Percentiles rank a stretch among this genome's conserved stretches.
Evolutionary conservation across 2,113 vertebrate genomes (phyloP).

Genomic region (Myrmecobius fasciatus): DNA sequence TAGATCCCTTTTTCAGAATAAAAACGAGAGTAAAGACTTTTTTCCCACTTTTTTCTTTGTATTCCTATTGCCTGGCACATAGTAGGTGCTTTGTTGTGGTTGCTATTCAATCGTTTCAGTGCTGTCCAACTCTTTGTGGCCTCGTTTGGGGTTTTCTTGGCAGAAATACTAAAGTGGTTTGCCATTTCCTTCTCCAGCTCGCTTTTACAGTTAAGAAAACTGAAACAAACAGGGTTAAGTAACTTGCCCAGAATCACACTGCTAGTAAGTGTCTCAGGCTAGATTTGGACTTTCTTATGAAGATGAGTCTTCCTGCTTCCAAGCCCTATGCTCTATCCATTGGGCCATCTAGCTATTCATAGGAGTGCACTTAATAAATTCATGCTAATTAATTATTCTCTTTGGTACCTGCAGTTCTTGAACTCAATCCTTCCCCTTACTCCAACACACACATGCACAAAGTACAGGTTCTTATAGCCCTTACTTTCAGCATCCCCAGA

Average conservation of each 20-base stretch:
- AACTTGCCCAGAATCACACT: not conserved
- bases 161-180: not conserved
- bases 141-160: not conserved
- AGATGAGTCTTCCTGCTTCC: not conserved
- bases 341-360: not conserved
- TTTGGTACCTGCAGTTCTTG: not conserved
- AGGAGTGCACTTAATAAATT: too few species aligned
- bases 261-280: not conserved
- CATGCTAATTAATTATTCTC: not conserved
- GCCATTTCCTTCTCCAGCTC: not conserved
- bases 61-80: not conserved
- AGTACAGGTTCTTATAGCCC: too few species aligned
- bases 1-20: not conserved
- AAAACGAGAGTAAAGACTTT: not conserved
- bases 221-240: not conserved
- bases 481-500: not conserved
- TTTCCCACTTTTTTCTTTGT: not conserved
- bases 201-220: not conserved
- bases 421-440: not conserved
- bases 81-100: not conserved
- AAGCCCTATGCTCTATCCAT: not conserved
- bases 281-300: not conserved
- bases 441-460: too few species aligned
- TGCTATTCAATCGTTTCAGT: not conserved
- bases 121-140: not conserved